Conservation (phyloP, 2,888 invertebrate genomes). For the Agapostemon virescens region DNA sequence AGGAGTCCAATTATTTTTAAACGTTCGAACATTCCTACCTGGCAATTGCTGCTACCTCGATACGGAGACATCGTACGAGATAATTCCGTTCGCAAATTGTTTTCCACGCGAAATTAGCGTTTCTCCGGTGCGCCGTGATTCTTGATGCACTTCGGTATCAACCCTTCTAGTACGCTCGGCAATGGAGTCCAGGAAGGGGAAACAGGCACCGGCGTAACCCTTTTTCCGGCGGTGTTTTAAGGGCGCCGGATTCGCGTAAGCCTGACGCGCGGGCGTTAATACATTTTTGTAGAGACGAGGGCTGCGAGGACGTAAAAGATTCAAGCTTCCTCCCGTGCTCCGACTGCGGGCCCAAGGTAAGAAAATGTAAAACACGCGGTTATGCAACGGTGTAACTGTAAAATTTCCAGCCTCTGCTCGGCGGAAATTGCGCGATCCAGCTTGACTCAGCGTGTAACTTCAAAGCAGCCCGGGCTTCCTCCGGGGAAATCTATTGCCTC, state of each 20-base stretch:
- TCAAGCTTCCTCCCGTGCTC: background rate
- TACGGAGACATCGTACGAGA: background rate
- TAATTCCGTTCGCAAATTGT: background rate
- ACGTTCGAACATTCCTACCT: background rate
- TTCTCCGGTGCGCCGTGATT: background rate
- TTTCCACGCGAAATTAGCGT: background rate
- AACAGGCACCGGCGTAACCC: background rate
- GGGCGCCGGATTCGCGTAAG: background rate
- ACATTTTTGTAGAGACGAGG: background rate
- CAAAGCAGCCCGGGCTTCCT: slow-evolving; percentile 1
- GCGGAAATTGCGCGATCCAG: slow-evolving; percentile 1
- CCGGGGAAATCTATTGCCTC: slow-evolving; percentile 9
- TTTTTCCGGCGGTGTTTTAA: background rate
- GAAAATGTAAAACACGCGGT: slow-evolving; percentile 16
- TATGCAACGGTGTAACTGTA: slow-evolving; percentile 14
- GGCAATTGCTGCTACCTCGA: background rate
- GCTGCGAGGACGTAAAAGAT: background rate
- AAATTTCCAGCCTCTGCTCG: background rate
- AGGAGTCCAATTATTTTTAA: background rate
- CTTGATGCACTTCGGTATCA: background rate
- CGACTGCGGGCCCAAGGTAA: background rate
- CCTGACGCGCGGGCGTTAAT: background rate
- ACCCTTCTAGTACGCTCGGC: background rate
- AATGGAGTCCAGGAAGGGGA: background rate
- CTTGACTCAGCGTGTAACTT: background rate